Evolutionary conservation across 92 coral and sea anemone genomes (phyloP).

Genomic region (Actinernus sp.): DNA sequence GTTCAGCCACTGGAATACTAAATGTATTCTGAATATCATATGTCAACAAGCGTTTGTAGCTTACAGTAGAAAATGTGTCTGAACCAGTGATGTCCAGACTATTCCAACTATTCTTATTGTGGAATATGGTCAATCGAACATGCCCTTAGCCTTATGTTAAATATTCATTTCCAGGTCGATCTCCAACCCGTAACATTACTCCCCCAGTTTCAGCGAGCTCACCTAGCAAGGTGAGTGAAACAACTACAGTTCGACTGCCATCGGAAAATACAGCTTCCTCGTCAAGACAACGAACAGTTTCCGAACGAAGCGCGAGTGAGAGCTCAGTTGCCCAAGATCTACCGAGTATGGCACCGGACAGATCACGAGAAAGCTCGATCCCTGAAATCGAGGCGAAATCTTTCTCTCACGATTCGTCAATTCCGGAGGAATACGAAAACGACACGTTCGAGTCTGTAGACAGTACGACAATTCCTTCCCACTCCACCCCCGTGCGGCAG

Average conservation of each 20-base stretch:
- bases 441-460: slow-evolving; percentile 91
- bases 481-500: slow-evolving; percentile 80
- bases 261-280: slow-evolving; percentile 62
- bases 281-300: slow-evolving; percentile 1
- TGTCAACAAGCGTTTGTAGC: too few species aligned
- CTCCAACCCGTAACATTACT: neutral
- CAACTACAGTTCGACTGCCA: slow-evolving; percentile 7
- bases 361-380: slow-evolving; percentile 80
- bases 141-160: too few species aligned
- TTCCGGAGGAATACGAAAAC: slow-evolving; percentile 83
- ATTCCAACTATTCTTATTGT: too few species aligned
- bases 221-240: slow-evolving; percentile 2
- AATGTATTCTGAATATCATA: too few species aligned
- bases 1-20: too few species aligned
- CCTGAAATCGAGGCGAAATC: slow-evolving; percentile 69
- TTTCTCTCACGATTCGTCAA: slow-evolving; percentile 69
- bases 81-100: too few species aligned
- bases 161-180: neutral
- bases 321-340: slow-evolving; percentile 77
- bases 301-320: slow-evolving; percentile 68
- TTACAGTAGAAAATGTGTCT: too few species aligned
- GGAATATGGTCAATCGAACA: too few species aligned
- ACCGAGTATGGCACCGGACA: slow-evolving; percentile 52
- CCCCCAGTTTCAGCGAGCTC: slow-evolving; percentile 1
- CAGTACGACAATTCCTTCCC: slow-evolving; percentile 67